A percentile compares a stretch with the other conserved stretches of the same genome.
These are phyloP conservation scores for Drosophila bocqueti DNA, from an alignment of 1,140 invertebrate genomes.

Conservation along the genomic window DNA sequence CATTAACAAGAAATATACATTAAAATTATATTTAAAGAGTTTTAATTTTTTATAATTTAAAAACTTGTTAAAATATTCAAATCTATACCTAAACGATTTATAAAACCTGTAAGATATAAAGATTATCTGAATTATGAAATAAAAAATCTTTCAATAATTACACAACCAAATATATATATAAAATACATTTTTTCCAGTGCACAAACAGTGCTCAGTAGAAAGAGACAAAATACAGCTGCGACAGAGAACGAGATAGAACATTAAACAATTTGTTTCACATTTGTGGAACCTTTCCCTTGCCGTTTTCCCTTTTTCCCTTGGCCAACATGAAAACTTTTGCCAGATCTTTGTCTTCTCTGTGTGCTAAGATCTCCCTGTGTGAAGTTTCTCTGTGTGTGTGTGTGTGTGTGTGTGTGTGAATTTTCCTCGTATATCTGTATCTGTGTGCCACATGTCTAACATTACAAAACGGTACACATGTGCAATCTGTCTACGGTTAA, in stretches of 20 bases:
- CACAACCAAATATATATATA: background rate
- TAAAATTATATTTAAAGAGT: too few relatives aligned
- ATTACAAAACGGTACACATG: constrained; percentile 67
- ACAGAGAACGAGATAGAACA: constrained; percentile 32
- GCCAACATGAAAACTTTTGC: constrained; percentile 50
- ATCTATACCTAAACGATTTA: background rate
- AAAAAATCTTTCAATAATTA: background rate
- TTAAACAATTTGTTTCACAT: constrained; percentile 69
- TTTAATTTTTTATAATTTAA: background rate
- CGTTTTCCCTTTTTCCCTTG: constrained; percentile 14
- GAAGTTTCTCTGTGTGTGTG: background rate
- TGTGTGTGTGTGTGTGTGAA: background rate
- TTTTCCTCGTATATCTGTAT: constrained; percentile 6
- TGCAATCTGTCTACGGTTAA: constrained; percentile 63
- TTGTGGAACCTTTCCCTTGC: constrained; percentile 45
- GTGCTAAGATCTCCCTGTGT: constrained; percentile 26
- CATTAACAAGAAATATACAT: too few relatives aligned
- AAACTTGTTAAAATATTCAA: background rate
- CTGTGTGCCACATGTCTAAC: constrained; percentile 38
- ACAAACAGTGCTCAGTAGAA: background rate
- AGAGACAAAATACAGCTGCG: constrained; percentile 3
- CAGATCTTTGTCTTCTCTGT: constrained; percentile 22
- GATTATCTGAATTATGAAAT: background rate
- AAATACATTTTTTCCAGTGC: background rate
- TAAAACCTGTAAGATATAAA: background rate